A percentile compares a stretch with the other conserved stretches of the same genome.
Conservation (phyloP, 2,113 vertebrate species). For the Rynchops niger region DNA sequence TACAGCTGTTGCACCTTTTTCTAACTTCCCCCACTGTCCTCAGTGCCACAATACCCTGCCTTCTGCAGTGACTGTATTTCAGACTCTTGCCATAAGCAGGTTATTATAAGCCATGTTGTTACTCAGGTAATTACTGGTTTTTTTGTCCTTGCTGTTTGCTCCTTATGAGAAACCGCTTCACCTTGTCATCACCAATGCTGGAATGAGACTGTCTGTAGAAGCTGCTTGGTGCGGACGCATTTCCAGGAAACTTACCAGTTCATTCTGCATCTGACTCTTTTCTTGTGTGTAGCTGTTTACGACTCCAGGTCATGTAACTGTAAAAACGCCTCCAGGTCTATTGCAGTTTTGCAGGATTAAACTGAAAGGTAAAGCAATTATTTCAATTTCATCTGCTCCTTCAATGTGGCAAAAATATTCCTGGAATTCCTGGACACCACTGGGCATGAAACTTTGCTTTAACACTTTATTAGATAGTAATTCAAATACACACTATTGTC, state of each 20-base stretch:
- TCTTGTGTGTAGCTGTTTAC: not conserved
- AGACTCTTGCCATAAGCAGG: not conserved
- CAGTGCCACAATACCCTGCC: not conserved
- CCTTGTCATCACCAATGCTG: not conserved
- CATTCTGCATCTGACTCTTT: not conserved
- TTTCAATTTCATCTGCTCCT: not conserved
- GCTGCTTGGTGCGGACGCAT: not conserved
- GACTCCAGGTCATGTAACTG: not conserved
- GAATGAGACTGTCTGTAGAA: not conserved
- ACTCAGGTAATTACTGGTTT: not conserved
- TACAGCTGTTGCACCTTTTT: not conserved
- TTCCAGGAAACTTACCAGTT: not conserved
- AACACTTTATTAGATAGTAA: not conserved
- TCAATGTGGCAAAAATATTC: not conserved
- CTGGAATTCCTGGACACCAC: not conserved
- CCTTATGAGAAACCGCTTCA: not conserved
- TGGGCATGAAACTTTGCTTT: not conserved
- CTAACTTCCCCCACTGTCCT: not conserved
- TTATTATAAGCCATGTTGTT: not conserved
- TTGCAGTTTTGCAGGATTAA: not conserved
- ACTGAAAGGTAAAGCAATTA: not conserved
- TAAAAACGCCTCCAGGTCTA: not conserved
- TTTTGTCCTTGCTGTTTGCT: not conserved
- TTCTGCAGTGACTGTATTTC: not conserved
- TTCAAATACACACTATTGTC: not conserved